phyloP scores from a whole-genome alignment of 2,888 invertebrate species.

The Nomada fabriciana region DNA sequence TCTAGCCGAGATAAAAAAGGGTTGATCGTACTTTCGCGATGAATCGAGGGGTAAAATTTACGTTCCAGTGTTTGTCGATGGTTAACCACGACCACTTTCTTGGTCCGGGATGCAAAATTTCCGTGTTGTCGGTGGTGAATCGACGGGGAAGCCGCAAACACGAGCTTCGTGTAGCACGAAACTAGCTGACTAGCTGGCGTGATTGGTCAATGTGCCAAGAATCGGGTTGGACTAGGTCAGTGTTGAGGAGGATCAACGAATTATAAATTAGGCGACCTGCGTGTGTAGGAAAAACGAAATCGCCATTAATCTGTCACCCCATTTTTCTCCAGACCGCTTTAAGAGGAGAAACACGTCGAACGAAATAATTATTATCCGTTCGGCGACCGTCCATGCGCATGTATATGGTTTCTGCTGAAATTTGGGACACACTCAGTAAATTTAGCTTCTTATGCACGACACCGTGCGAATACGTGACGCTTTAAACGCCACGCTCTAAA shows the following conservation, averaged over 20 bases:
- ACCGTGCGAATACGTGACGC: constrained; percentile 49
- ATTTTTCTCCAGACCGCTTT: no score
- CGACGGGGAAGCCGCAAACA: constrained; percentile 39
- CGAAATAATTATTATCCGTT: no score
- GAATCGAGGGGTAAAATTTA: no score
- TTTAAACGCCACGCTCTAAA: constrained; percentile 28
- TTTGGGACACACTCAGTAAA: constrained; percentile 48
- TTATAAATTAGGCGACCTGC: neutral
- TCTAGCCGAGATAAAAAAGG: no score
- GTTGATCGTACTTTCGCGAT: no score
- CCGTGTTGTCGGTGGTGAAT: constrained; percentile 13
- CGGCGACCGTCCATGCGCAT: no score
- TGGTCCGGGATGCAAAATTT: constrained; percentile 32
- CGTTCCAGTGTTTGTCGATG: neutral
- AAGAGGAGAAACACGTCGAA: neutral
- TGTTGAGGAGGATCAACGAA: constrained; percentile 23
- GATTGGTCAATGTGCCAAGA: constrained; percentile 55
- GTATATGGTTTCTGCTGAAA: constrained; percentile 3
- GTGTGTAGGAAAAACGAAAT: neutral
- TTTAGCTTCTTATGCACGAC: constrained; percentile 55
- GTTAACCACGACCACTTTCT: neutral
- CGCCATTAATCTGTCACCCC: neutral
- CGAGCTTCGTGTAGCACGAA: constrained; percentile 36
- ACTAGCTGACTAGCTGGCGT: constrained; percentile 36
- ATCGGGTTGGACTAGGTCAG: constrained; percentile 38